Evolutionary conservation across 2,888 invertebrate genomes (phyloP).

Genomic region (Rhamphomyia laevipes): DNA sequence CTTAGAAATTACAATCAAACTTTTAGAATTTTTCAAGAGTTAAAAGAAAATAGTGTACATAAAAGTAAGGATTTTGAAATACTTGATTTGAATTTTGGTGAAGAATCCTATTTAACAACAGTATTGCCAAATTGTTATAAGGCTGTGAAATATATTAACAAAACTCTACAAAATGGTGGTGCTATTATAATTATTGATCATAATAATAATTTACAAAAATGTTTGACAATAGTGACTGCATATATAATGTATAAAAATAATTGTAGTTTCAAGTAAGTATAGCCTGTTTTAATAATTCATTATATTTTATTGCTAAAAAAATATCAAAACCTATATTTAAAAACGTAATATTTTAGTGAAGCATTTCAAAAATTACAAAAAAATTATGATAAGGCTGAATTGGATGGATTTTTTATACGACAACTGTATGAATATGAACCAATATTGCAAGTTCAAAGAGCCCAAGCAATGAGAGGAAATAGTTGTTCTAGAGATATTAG

Average conservation of each 20-base stretch:
- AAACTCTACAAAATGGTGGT: constrained; percentile 21
- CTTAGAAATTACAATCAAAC: no score
- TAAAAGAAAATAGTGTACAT: background rate
- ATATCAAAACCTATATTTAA: no score
- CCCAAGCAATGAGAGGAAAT: constrained; percentile 22
- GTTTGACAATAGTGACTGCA: constrained; percentile 25
- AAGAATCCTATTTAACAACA: constrained; percentile 24
- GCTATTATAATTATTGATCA: constrained; percentile 24
- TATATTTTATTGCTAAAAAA: background rate
- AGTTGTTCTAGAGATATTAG: constrained; percentile 27
- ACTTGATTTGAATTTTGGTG: constrained; percentile 27
- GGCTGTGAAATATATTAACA: constrained; percentile 26
- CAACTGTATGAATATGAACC: constrained; percentile 30
- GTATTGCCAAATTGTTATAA: constrained; percentile 29
- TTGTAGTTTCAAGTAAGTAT: constrained; percentile 25
- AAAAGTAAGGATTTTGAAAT: constrained; percentile 19
- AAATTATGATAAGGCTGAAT: constrained; percentile 24
- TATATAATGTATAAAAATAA: constrained; percentile 29
- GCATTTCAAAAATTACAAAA: constrained; percentile 25
- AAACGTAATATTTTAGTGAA: constrained; percentile 17
- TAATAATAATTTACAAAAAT: constrained; percentile 25
- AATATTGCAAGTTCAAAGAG: constrained; percentile 28
- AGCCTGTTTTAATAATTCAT: background rate
- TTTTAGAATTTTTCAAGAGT: background rate
- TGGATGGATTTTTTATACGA: constrained; percentile 25